phyloP scores from a whole-genome alignment of 2,113 vertebrate species.

The Thymallus thymallus region DNA sequence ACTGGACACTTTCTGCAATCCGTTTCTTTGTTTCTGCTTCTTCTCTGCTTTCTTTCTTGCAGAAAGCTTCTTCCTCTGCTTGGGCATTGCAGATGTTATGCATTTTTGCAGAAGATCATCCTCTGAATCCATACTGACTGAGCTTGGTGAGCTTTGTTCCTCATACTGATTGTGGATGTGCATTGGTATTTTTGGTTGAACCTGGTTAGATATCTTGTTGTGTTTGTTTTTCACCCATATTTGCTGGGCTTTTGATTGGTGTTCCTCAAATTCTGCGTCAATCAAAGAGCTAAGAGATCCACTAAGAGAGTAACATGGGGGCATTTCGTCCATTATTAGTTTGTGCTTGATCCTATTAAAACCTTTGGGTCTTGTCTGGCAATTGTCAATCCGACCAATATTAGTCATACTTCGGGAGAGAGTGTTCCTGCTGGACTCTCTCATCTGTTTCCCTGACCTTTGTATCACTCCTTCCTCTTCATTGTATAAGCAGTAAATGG shows the following conservation, averaged over 20 bases:
- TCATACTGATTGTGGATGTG: constrained; percentile 64
- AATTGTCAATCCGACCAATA: constrained; percentile 51
- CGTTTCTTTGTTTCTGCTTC: constrained; percentile 61
- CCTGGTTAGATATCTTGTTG: constrained; percentile 59
- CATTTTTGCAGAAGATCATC: constrained; percentile 83
- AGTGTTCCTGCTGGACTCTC: constrained; percentile 53
- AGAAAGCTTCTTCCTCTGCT: constrained; percentile 74
- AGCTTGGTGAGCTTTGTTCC: constrained; percentile 76
- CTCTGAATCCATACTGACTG: constrained; percentile 83
- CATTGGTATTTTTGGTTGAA: constrained; percentile 54
- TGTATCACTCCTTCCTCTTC: constrained; percentile 56
- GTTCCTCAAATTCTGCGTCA: constrained; percentile 79
- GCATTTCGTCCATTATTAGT: constrained; percentile 84
- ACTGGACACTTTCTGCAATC: constrained; percentile 43
- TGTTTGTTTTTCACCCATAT: constrained; percentile 71
- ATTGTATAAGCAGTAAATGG: constrained; percentile 81
- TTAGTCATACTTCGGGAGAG: constrained; percentile 65
- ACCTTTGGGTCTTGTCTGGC: constrained; percentile 54
- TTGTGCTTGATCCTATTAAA: constrained; percentile 77
- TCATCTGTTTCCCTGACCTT: constrained; percentile 59
- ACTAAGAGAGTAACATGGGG: constrained; percentile 88
- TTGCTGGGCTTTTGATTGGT: constrained; percentile 59
- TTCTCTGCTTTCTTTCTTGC: constrained; percentile 71
- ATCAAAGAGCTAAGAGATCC: constrained; percentile 95
- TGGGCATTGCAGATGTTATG: constrained; percentile 82